Conservation (phyloP, 2,888 invertebrate genomes). For the Erebia aethiops region DNA sequence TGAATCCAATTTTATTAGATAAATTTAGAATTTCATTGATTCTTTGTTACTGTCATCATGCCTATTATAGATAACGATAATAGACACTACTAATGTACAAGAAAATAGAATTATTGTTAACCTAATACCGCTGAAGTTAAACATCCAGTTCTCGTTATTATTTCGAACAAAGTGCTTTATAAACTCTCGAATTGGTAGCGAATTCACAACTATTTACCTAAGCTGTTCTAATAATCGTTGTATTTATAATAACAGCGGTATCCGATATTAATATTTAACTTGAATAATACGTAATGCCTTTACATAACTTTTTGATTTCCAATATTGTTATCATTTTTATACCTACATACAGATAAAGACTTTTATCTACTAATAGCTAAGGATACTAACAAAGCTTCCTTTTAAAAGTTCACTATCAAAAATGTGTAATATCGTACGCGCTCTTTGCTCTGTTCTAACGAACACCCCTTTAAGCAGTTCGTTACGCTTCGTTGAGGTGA, state of each 20-base stretch:
- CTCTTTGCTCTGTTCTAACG: slow-evolving; percentile 45
- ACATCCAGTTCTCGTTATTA: not conserved
- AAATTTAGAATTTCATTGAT: too few relatives aligned
- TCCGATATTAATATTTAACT: too few relatives aligned
- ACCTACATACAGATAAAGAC: not conserved
- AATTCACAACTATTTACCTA: not conserved
- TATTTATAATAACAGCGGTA: not conserved
- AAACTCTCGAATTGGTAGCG: slow-evolving; percentile 55
- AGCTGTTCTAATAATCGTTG: slow-evolving; percentile 24
- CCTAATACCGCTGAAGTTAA: not conserved
- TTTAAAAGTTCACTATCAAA: slow-evolving; percentile 10
- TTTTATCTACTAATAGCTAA: not conserved
- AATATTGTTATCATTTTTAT: not conserved
- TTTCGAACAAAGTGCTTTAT: slow-evolving; percentile 52
- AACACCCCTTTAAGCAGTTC: slow-evolving; percentile 57
- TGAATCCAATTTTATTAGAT: too few relatives aligned
- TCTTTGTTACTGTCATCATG: too few relatives aligned
- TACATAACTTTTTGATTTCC: not conserved
- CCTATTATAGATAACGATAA: not conserved
- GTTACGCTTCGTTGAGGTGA: slow-evolving; percentile 67
- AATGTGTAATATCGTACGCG: slow-evolving; percentile 37
- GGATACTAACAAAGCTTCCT: slow-evolving; percentile 3
- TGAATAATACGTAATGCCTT: not conserved
- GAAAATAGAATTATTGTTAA: not conserved
- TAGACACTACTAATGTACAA: not conserved